These are phyloP conservation scores for Heliconius ismenius DNA, from an alignment of 2,888 invertebrate species.

Conservation along the genomic window DNA sequence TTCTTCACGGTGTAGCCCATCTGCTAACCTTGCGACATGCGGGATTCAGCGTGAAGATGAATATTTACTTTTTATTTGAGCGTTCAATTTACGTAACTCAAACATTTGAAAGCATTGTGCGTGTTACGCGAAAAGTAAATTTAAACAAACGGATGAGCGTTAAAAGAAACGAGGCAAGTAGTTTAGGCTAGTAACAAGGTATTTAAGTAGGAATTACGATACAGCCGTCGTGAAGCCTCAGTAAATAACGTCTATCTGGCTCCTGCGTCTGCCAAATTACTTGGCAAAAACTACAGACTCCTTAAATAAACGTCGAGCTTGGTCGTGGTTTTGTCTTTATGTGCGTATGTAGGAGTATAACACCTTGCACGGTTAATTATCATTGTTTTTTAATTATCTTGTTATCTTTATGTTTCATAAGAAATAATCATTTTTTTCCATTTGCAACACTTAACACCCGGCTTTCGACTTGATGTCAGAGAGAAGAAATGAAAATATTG, in stretches of 20 bases:
- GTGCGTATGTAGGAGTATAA: not conserved
- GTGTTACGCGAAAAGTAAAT: slow-evolving; percentile 8
- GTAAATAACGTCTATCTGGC: slow-evolving; percentile 77
- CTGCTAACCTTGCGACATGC: no score
- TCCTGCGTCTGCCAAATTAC: slow-evolving; percentile 75
- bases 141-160: slow-evolving; percentile 22
- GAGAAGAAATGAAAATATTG: no score
- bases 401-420: no score
- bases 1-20: no score
- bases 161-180: slow-evolving; percentile 34
- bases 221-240: slow-evolving; percentile 65
- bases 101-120: not conserved
- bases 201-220: slow-evolving; percentile 73
- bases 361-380: not conserved
- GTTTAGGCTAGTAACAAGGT: slow-evolving; percentile 35
- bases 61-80: no score
- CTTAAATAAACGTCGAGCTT: slow-evolving; percentile 72
- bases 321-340: not conserved
- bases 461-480: no score
- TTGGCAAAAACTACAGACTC: slow-evolving; percentile 77
- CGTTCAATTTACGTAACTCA: not conserved
- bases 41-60: no score
- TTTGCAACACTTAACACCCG: no score
- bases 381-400: no score
- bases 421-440: no score